Conservation (phyloP, 2,797 vertebrate genomes). For the Enteromius fasciolatus region DNA sequence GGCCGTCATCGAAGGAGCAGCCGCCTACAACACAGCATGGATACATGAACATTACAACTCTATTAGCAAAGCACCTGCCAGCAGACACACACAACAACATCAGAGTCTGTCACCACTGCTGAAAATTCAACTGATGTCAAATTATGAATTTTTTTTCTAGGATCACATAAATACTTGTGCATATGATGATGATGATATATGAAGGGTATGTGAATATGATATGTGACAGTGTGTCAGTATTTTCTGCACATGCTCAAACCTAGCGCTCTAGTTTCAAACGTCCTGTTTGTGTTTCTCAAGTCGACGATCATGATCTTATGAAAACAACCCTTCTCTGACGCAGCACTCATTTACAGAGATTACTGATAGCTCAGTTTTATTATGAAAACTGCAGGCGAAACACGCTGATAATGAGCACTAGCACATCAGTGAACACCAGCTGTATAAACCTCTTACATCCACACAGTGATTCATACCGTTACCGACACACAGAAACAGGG, state of each 20-base stretch:
- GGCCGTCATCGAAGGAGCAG: conserved; percentile 92
- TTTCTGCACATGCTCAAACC: background rate
- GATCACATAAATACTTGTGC: background rate
- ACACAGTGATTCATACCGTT: background rate
- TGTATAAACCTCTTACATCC: background rate
- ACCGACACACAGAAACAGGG: background rate
- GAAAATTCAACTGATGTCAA: background rate
- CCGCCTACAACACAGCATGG: conserved; percentile 79
- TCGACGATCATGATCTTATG: background rate
- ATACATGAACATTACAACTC: background rate
- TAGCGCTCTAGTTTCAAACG: background rate
- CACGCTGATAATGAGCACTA: background rate
- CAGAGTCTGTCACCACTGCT: background rate
- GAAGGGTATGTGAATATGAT: background rate
- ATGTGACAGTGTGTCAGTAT: background rate
- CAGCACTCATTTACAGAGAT: conserved; percentile 18
- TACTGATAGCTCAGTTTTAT: background rate
- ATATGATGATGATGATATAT: background rate
- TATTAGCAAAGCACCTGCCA: background rate
- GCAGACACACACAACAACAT: background rate
- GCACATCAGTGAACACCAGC: background rate
- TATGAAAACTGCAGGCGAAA: background rate
- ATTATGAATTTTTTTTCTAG: background rate
- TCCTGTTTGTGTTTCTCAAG: conserved; percentile 5
- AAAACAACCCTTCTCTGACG: background rate